phyloP scores from a whole-genome alignment of 2,888 invertebrate genomes.

The Eugnorisma glareosa region DNA sequence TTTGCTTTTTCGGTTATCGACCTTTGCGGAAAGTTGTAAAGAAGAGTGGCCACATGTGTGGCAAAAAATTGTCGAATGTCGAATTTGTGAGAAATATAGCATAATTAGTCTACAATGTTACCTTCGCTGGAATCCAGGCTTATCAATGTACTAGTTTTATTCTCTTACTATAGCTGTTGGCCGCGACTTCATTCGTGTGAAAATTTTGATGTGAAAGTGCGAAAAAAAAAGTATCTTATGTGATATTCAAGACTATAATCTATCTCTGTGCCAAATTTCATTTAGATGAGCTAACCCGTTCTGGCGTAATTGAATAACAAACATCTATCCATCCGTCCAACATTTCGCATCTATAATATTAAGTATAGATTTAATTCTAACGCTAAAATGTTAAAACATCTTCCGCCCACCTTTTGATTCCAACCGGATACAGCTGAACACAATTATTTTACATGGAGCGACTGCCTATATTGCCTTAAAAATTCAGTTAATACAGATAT shows the following conservation, averaged over 20 bases:
- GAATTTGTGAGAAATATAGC: not conserved
- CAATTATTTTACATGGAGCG: not conserved
- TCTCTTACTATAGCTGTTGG: too few species aligned
- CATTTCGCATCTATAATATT: not conserved
- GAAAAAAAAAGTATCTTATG: too few species aligned
- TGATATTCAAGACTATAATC: too few species aligned
- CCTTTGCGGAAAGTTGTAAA: conserved; percentile 1
- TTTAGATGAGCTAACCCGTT: too few species aligned
- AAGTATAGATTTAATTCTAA: not conserved
- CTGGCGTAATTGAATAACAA: not conserved
- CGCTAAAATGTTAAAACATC: not conserved
- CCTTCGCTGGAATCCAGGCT: not conserved
- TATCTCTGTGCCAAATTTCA: too few species aligned
- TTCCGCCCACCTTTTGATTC: not conserved
- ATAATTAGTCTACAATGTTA: not conserved
- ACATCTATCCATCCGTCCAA: not conserved
- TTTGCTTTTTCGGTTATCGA: conserved; percentile 45
- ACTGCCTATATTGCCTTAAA: not conserved
- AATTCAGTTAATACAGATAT: not conserved
- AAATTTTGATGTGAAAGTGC: not conserved
- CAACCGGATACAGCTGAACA: not conserved
- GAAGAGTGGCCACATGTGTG: not conserved
- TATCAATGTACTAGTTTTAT: not conserved
- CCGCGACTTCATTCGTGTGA: not conserved
- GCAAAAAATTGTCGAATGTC: not conserved